Evolutionary conservation across 2,888 invertebrate genomes (phyloP).

Genomic region (Sesia apiformis): DNA sequence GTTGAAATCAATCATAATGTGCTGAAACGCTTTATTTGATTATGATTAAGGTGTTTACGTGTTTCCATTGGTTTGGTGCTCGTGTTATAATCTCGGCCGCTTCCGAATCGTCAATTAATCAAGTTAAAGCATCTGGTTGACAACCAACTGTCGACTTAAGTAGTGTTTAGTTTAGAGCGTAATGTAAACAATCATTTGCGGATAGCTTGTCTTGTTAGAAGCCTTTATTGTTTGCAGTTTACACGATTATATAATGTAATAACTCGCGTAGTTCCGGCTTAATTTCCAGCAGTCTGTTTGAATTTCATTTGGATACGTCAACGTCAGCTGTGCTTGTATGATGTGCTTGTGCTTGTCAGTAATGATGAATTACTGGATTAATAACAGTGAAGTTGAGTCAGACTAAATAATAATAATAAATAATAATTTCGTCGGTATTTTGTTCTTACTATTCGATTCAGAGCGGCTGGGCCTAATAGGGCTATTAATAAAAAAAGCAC

Average conservation of each 20-base stretch:
- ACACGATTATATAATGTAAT: constrained; percentile 29
- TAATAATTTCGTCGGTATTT: too few relatives aligned
- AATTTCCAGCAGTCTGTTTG: neutral
- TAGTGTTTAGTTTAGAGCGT: constrained; percentile 62
- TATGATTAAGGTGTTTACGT: constrained; percentile 48
- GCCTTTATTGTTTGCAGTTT: constrained; percentile 56
- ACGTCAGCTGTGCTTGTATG: too few relatives aligned
- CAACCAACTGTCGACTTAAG: constrained; percentile 67
- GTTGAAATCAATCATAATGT: constrained; percentile 33
- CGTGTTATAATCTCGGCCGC: constrained; percentile 56
- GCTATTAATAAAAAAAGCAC: too few relatives aligned
- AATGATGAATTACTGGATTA: too few relatives aligned
- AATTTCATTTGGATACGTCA: neutral
- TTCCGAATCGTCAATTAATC: constrained; percentile 68
- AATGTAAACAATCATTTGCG: constrained; percentile 59
- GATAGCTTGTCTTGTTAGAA: constrained; percentile 41
- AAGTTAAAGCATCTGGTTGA: constrained; percentile 69
- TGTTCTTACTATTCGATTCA: too few relatives aligned
- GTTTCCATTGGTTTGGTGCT: constrained; percentile 36
- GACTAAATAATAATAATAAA: too few relatives aligned
- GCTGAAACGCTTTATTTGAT: constrained; percentile 43
- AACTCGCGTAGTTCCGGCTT: neutral
- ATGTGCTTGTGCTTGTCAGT: too few relatives aligned
- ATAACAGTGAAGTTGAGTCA: too few relatives aligned
- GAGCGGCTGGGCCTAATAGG: too few relatives aligned